phyloP scores from a whole-genome alignment of 1,140 invertebrate genomes.

The Globodera rostochiensis region DNA sequence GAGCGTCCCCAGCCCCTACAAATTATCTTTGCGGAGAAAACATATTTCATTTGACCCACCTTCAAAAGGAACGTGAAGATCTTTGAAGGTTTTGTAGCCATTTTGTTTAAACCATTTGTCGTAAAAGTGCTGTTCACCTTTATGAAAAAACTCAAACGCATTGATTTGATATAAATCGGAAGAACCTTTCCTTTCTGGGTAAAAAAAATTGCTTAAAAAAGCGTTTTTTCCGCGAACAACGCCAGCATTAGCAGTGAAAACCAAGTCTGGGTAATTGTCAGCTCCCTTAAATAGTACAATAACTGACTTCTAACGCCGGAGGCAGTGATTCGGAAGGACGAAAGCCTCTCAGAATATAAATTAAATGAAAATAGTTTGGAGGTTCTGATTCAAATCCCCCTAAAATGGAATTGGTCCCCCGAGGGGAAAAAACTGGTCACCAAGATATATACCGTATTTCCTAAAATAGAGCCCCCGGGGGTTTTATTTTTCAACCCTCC shows the following conservation, averaged over 20 bases:
- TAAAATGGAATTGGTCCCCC: no score
- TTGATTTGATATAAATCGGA: not conserved
- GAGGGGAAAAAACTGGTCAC: no score
- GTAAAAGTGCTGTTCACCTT: constrained; percentile 61
- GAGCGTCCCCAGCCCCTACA: constrained; percentile 22
- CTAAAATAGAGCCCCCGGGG: no score
- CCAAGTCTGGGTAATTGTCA: constrained; percentile 61
- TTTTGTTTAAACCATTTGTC: constrained; percentile 62
- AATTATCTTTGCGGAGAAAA: not conserved
- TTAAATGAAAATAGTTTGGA: no score
- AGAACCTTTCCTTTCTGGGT: constrained; percentile 58
- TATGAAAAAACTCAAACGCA: not conserved
- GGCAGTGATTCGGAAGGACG: constrained; percentile 31
- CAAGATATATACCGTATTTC: no score
- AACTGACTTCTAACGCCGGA: not conserved
- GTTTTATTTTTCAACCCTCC: no score
- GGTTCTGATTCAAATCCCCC: no score
- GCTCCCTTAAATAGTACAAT: constrained; percentile 50
- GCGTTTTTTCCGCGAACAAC: constrained; percentile 59
- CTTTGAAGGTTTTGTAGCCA: constrained; percentile 52
- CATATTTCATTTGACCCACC: constrained; percentile 32
- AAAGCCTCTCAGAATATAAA: no score
- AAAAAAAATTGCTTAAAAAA: constrained; percentile 62
- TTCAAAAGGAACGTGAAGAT: constrained; percentile 63
- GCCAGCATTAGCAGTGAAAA: constrained; percentile 64